Conservation (phyloP, 2,888 invertebrate genomes). For the Podotricha telesiphe region DNA sequence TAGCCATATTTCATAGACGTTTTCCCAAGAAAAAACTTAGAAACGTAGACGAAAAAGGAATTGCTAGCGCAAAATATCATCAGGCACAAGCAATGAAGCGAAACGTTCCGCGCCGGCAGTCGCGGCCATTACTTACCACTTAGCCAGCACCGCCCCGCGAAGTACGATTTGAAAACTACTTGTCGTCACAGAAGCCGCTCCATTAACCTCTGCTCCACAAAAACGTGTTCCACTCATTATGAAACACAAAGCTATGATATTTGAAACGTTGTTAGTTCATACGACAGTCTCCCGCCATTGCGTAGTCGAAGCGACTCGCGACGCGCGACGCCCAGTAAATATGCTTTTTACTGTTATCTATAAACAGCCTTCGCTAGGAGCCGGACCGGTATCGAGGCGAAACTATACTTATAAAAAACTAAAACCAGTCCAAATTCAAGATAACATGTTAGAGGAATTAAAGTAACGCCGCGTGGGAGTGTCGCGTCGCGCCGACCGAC, state of each 20-base stretch:
- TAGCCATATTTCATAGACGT: conserved; percentile 48
- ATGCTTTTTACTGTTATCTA: conserved; percentile 80
- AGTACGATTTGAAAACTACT: conserved; percentile 36
- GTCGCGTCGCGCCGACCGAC: conserved; percentile 32
- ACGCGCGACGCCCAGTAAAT: conserved; percentile 67
- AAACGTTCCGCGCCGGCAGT: conserved; percentile 68
- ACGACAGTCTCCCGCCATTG: conserved; percentile 68
- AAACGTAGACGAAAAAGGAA: conserved; percentile 51
- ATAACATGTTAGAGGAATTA: conserved; percentile 61
- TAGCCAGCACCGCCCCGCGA: conserved; percentile 44
- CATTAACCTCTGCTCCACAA: conserved; percentile 61
- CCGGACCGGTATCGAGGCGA: conserved; percentile 78
- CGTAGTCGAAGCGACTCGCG: conserved; percentile 58
- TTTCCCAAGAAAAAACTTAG: conserved; percentile 48
- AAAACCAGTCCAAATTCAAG: conserved; percentile 78
- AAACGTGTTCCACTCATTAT: conserved; percentile 80
- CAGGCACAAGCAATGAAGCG: conserved; percentile 68
- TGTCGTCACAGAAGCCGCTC: conserved; percentile 58
- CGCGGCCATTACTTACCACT: conserved; percentile 61
- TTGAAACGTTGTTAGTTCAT: conserved; percentile 59
- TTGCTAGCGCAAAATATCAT: conserved; percentile 51
- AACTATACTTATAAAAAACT: conserved; percentile 80
- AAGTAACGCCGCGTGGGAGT: conserved; percentile 51
- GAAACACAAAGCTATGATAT: conserved; percentile 81
- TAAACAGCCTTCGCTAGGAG: conserved; percentile 70